A percentile compares a stretch with the other conserved stretches of the same genome.
phyloP scores from a whole-genome alignment of 2,797 vertebrate genomes.

The Clarias pachynema region DNA sequence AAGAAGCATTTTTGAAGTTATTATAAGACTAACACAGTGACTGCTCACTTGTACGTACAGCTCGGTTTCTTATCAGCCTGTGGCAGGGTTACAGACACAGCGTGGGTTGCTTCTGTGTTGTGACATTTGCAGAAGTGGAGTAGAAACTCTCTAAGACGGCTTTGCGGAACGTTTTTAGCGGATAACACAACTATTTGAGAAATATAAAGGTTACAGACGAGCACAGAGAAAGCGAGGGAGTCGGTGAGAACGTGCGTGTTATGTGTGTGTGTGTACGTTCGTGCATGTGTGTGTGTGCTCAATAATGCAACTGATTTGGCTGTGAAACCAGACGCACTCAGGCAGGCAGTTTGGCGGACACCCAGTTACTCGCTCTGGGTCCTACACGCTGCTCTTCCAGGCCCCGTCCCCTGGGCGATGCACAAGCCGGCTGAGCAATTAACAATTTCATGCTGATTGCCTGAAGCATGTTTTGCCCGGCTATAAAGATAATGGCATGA shows the following conservation, averaged over 20 bases:
- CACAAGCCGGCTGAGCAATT: conserved; percentile 89
- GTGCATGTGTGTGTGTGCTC: conserved; percentile 14
- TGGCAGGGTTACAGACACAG: conserved; percentile 33
- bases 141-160: conserved; percentile 18
- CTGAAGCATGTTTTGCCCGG: conserved; percentile 85
- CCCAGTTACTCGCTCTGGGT: conserved; percentile 67
- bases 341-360: conserved; percentile 71
- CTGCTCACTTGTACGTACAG: conserved; percentile 18
- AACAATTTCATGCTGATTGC: conserved; percentile 92
- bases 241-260: conserved; percentile 45
- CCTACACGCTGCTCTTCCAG: conserved; percentile 74
- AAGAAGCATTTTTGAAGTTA: not conserved
- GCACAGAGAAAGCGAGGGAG: conserved; percentile 31
- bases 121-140: conserved; percentile 47
- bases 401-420: conserved; percentile 83
- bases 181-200: conserved; percentile 29
- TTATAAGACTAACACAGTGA: conserved; percentile 36
- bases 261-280: conserved; percentile 25
- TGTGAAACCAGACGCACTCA: conserved; percentile 54
- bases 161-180: conserved; percentile 22
- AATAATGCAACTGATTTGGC: conserved; percentile 43
- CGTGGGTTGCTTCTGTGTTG: conserved; percentile 34
- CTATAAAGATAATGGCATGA: conserved; percentile 88
- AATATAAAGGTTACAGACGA: conserved; percentile 48
- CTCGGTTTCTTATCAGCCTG: conserved; percentile 27